phyloP scores from a whole-genome alignment of 2,113 vertebrate species.

The Delphinus delphis region DNA sequence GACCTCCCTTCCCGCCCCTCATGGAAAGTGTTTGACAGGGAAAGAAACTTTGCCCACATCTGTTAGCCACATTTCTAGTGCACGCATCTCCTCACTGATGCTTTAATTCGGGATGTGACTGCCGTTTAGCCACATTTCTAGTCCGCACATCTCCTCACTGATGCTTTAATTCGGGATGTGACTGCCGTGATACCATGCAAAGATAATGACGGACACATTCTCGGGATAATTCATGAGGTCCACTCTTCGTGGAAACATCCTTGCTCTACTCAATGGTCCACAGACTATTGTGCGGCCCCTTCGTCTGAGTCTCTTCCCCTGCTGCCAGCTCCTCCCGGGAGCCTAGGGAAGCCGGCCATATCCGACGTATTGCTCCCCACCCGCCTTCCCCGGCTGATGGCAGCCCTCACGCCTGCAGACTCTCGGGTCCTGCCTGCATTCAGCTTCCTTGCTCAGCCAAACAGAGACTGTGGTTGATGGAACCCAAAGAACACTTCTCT shows the following conservation, averaged over 20 bases:
- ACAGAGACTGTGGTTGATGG: neutral
- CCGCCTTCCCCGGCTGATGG: rapidly evolving
- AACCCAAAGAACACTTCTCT: neutral
- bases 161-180: neutral
- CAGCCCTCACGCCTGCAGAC: neutral
- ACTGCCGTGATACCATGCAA: neutral
- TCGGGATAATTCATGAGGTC: neutral
- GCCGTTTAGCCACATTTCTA: neutral
- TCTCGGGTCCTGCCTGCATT: rapidly evolving
- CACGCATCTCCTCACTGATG: neutral
- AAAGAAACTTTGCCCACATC: neutral
- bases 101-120: neutral
- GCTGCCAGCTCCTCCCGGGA: neutral
- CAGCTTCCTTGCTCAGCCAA: neutral
- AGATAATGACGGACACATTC: rapidly evolving
- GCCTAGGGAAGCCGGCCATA: neutral
- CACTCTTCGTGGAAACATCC: neutral
- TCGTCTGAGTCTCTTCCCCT: neutral
- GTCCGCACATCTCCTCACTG: rapidly evolving
- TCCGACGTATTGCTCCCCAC: rapidly evolving
- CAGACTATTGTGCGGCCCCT: neutral
- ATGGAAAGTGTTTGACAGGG: rapidly evolving
- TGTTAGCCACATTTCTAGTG: neutral
- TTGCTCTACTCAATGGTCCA: neutral
- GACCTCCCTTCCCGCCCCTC: too few species aligned